Base-by-base conservation (phyloP, 1,140 invertebrate species). In the Drosophila asahinai region DNA sequence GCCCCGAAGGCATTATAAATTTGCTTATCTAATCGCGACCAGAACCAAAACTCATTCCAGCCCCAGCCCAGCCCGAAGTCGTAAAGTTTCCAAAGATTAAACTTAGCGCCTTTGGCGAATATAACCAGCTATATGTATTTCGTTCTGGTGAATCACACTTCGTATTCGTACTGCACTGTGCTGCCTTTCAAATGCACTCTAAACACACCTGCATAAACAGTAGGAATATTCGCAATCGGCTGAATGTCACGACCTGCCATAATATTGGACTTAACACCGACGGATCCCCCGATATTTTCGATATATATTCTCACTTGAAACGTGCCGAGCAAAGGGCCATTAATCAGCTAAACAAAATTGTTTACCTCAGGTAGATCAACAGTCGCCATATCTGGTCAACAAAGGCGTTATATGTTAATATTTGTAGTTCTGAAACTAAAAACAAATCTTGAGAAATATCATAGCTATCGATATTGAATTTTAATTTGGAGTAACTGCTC, bases 241-340 rank as follows among this genome's bases (percentile, higher is more conserved):
- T 22, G 38, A 72, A 42, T 52, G 71, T 60, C 55, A 74, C 55
- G 71, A 74, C 71, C 71, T 73, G 71, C 71, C 70, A 73, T 73
- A 73, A 73, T 73, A 72, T 49, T 36, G 33, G 45, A 57, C 25
- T 33, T 55, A 67, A 38, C 27, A 68, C 30, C 38, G 49, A n/a
- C 30, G 30, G 42, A 68, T 55, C 12, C 25, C 22, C 51, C 40
- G 30, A 25, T 38, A 33, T n/a, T 38, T 71, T 59, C 36, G 43
- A 49, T 59, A 36, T 33, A 49, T 59, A 36, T 33, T 57, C 14
- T 57, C 14, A 19, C 12, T 30, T 59, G 38, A 40, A 60, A 51
- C 70, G 54, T 71, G 52, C 30, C 70, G 25, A 30, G 43, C 66
- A 15, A 51, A 71, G 66, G 48, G 70, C 52, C 70, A 72, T 71